phyloP scores from a whole-genome alignment of 2,888 invertebrate genomes.

The Melieria picta region DNA sequence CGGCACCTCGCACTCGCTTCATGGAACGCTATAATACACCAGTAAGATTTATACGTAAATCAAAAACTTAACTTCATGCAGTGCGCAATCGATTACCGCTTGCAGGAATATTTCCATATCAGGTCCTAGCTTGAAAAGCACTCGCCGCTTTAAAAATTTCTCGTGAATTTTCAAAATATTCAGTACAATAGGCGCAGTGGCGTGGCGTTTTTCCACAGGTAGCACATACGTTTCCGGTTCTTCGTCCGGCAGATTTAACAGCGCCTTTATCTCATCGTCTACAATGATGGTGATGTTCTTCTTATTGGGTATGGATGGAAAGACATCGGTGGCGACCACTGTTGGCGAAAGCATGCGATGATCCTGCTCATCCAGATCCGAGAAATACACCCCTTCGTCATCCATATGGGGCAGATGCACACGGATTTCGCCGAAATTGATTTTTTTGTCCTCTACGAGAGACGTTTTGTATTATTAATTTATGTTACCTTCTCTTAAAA shows the following conservation, averaged over 20 bases:
- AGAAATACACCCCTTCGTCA: slow-evolving; percentile 62
- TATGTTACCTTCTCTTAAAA: not conserved
- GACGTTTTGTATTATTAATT: not conserved
- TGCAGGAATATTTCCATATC: slow-evolving; percentile 54
- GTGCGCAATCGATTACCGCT: slow-evolving; percentile 47
- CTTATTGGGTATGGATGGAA: slow-evolving; percentile 51
- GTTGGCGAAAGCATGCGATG: slow-evolving; percentile 53
- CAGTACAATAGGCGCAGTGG: slow-evolving; percentile 33
- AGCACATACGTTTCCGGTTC: slow-evolving; percentile 40
- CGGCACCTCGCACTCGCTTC: slow-evolving; percentile 36
- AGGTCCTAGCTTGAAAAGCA: slow-evolving; percentile 48
- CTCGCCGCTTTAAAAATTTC: slow-evolving; percentile 43
- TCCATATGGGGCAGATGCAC: slow-evolving; percentile 49
- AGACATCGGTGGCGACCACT: slow-evolving; percentile 53
- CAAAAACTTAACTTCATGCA: not conserved
- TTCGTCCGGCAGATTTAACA: slow-evolving; percentile 34
- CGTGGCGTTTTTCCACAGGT: slow-evolving; percentile 23
- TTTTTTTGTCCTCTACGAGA: slow-evolving; percentile 9
- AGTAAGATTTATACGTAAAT: not conserved
- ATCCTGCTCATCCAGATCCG: slow-evolving; percentile 59
- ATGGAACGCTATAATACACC: slow-evolving; percentile 36
- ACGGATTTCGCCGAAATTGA: slow-evolving; percentile 38
- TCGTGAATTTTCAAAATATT: slow-evolving; percentile 53
- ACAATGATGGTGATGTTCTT: slow-evolving; percentile 51
- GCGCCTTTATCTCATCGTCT: slow-evolving; percentile 50